Evolutionary conservation across 2,888 invertebrate species (phyloP), one percentile per base, ranked within the genome.

Genomic region (Microdon myrmicae): DNA sequence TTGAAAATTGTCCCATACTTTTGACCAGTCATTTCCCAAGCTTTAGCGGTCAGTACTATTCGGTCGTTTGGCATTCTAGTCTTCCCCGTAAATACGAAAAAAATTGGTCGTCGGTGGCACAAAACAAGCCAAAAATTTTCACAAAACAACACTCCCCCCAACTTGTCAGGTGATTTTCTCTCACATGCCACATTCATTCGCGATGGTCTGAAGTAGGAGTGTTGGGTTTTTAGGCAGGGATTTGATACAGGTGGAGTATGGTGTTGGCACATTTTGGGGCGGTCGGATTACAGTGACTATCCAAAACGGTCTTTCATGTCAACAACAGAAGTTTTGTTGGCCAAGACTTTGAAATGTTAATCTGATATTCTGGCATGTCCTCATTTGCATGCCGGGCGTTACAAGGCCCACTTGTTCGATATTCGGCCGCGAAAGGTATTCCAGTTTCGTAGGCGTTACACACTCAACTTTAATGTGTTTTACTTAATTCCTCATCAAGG

Each of bases 341-440:
- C 47, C 55, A 55, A 55, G 47, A 55, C 39, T 55, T 55, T 55
- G 55, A 55, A 55, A 39, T 47, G 47, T 47, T 55, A 55, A 55
- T 55, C 55, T 55, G 47, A 55, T 55, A 47, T 55, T 55, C 47
- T 47, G 55, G 38, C 47, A 38, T 55, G 54, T 47, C 47, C 54
- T 39, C 54, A 45, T 55, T 55, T 55, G 47, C 55, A 55, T 55
- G 39, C 55, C 22, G 34, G 37, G 31, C 23, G 37, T 25, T 2
- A 10, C 8, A 25, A 12, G 43, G 23, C 20, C 10, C 10, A 16
- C 8, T 9, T 20, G 8, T 35, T 34, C 16, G 32, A 28, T 20
- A 26, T 32, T 31, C 32, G 26, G 10, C 37, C 23, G 44, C 23
- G 45, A 9, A 25, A 47, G 47, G 39, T 32, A 39, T 55, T 47